phyloP scores from a whole-genome alignment of 1,140 invertebrate genomes.

The Cryptotermes secundus region DNA sequence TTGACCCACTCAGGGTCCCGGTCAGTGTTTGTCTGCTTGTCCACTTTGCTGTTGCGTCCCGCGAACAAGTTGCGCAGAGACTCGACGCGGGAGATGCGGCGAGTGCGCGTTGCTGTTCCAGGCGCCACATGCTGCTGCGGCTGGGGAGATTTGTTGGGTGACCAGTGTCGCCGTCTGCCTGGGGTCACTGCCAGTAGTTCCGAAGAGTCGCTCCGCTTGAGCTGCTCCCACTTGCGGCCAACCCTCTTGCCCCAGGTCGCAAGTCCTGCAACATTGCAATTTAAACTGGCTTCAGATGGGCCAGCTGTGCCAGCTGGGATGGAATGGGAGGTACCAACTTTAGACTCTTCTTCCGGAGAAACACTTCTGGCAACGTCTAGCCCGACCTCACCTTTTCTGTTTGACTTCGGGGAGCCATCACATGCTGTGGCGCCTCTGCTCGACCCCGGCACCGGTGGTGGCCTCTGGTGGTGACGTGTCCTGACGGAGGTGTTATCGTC shows the following conservation, averaged over 20 bases:
- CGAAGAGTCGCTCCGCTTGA: conserved; percentile 59
- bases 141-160: conserved; percentile 44
- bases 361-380: no score
- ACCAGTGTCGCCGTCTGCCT: conserved; percentile 50
- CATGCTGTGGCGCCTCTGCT: background rate
- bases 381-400: background rate
- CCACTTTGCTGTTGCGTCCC: conserved; percentile 37
- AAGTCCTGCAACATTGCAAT: conserved; percentile 48
- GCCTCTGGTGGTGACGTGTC: conserved; percentile 36
- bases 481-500: conserved; percentile 38
- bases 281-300: no score
- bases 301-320: no score
- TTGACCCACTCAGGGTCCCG: conserved; percentile 42
- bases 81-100: conserved; percentile 58
- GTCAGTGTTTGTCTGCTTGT: conserved; percentile 35
- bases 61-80: conserved; percentile 57
- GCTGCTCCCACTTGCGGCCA: conserved; percentile 61
- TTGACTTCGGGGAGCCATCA: background rate
- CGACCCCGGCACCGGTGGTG: conserved; percentile 32
- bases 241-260: conserved; percentile 66
- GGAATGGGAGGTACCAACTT: no score
- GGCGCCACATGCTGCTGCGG: background rate
- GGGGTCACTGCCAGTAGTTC: conserved; percentile 54
- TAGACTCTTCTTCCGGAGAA: no score
- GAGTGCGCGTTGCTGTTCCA: conserved; percentile 36